Base-by-base conservation (phyloP, 1,140 invertebrate species). In the Hycleus cichorii region DNA sequence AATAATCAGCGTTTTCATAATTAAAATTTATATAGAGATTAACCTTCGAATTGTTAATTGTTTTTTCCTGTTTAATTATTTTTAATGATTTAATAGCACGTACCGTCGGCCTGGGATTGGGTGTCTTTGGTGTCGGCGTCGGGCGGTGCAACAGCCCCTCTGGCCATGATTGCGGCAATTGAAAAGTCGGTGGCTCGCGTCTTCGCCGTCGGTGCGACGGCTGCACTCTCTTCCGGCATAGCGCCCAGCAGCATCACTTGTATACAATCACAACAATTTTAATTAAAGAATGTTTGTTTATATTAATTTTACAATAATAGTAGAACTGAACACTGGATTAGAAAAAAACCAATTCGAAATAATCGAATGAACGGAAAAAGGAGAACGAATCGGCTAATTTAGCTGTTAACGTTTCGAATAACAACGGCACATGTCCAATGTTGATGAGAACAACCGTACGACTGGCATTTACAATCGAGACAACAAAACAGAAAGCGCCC, bases 131-230 rank as follows among this genome's bases (percentile, higher is more conserved):
- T 39, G 53, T 52, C 45, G 39, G 50, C 43, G 40, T 63, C 64
- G 57, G 63, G 47, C 57, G 68, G 62, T 45, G 60, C 42, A 47
- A 40, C 76, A 65, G 80, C 80, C 72, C 84, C 82, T 54, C 87
- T 78, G 50, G 88, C 89, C 90, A 95, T 94, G 69, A 95, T 94
- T 45, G 92, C 91, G 27, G 90, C 91, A 69, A 95, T 95, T 59
- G 90, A 93, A 78, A 95, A 95, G 77, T 95, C 91, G 64, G 91
- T 94, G 63, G 90, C 89, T 68, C 80, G 78, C 57, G 79, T 55
- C 42, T 72, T 72, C 49, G 64, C 69, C 60, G 70, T 71, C 57
- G 69, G 67, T 51, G 62, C 66, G 10, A 58, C 66, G 55, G 68
- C 61, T 53, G 64, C 62, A 62, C 67, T 66, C 49, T 72, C 71